Conservation (phyloP, 1,140 invertebrate genomes). For the Drosophila varians region DNA sequence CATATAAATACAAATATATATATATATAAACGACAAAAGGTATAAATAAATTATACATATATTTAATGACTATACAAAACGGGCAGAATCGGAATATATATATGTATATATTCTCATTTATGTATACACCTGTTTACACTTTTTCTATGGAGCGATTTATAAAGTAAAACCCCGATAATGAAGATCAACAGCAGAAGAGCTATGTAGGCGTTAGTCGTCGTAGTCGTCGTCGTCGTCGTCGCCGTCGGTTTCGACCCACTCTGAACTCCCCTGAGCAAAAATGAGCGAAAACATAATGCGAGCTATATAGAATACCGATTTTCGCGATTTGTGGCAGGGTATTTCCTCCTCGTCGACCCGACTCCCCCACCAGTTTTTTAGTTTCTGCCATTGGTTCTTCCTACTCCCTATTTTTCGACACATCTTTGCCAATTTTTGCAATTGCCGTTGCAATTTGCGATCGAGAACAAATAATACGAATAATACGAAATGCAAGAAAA, state of each 20-base stretch:
- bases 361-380: slow-evolving; percentile 16
- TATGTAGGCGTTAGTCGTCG: slow-evolving; percentile 12
- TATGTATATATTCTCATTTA: slow-evolving; percentile 61
- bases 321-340: slow-evolving; percentile 38
- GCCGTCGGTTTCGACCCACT: slow-evolving; percentile 60
- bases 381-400: slow-evolving; percentile 57
- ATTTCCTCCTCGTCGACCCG: slow-evolving; percentile 35
- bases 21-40: slow-evolving; percentile 25
- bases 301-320: slow-evolving; percentile 57
- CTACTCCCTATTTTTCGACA: slow-evolving; percentile 57
- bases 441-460: slow-evolving; percentile 64
- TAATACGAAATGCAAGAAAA: slow-evolving; percentile 1
- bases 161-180: slow-evolving; percentile 52
- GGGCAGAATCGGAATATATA: slow-evolving; percentile 37
- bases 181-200: slow-evolving; percentile 40
- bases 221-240: slow-evolving; percentile 11
- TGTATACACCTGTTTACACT: slow-evolving; percentile 76
- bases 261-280: slow-evolving; percentile 11
- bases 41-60: slow-evolving; percentile 67
- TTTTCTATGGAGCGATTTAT: slow-evolving; percentile 82
- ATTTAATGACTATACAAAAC: slow-evolving; percentile 71
- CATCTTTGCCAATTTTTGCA: slow-evolving; percentile 63
- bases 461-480: slow-evolving; percentile 25
- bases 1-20: slow-evolving; percentile 50
- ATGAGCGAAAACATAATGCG: not conserved